Evolutionary conservation across 2,888 invertebrate genomes (phyloP).

Genomic region (Syrphus vitripennis): DNA sequence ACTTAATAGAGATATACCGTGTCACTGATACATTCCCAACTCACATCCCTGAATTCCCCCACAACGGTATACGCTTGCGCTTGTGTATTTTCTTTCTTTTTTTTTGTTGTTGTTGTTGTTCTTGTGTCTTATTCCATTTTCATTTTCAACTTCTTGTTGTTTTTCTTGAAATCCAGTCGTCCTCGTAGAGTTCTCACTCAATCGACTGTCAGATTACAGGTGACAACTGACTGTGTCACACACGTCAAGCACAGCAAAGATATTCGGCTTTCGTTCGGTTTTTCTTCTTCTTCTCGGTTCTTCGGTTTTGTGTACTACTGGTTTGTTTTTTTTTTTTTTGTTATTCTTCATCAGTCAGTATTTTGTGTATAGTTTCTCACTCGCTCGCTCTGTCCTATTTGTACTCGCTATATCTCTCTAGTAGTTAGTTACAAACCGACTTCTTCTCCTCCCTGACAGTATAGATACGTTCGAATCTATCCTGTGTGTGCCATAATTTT

Average conservation of each 20-base stretch:
- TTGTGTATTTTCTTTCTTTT: slow-evolving; percentile 7
- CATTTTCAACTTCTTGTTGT: slow-evolving; percentile 19
- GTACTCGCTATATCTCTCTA: no score
- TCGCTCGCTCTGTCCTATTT: slow-evolving; percentile 40
- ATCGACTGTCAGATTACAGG: slow-evolving; percentile 81
- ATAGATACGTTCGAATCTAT: neutral
- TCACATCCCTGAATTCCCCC: slow-evolving; percentile 5
- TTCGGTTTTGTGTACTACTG: slow-evolving; percentile 42
- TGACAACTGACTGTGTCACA: slow-evolving; percentile 81
- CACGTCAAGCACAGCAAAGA: slow-evolving; percentile 67
- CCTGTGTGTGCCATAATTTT: slow-evolving; percentile 50
- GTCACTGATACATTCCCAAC: slow-evolving; percentile 47
- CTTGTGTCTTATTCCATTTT: neutral
- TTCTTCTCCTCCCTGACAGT: slow-evolving; percentile 35
- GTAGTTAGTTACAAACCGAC: neutral
- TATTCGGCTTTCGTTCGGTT: slow-evolving; percentile 66
- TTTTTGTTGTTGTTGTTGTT: neutral
- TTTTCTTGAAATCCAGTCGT: slow-evolving; percentile 72
- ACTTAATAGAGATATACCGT: slow-evolving; percentile 67
- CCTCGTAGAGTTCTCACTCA: slow-evolving; percentile 75
- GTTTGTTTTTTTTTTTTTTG: slow-evolving; percentile 21
- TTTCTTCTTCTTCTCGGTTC: slow-evolving; percentile 51
- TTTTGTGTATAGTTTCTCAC: slow-evolving; percentile 22
- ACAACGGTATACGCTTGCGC: slow-evolving; percentile 63
- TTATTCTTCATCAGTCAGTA: neutral